Base-by-base conservation (phyloP, 2,113 vertebrate genomes). In the Neomonachus schauinslandi region DNA sequence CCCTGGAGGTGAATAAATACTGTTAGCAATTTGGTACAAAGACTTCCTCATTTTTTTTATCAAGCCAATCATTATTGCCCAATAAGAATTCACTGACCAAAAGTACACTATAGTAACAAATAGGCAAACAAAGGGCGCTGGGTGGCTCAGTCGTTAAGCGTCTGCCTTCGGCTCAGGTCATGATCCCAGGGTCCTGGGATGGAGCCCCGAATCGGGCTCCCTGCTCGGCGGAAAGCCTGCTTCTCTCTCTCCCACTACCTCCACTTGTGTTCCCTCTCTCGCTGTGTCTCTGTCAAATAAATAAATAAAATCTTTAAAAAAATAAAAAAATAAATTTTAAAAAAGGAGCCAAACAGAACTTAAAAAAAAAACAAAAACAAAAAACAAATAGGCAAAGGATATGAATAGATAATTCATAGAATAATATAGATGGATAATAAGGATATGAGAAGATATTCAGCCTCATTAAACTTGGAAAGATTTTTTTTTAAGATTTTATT, bases 71-170 rank as follows among this genome's bases (percentile, higher is more conserved):
- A 42, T 72, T 86, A 95, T 80, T 94, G 16, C 33, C 31, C 36
- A 49, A 49, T 77, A 77, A 90, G 59, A 93, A 92, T 57, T 76
- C 57, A 63, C 22, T 31, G 53, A 91, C 51, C 49, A 72, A 89
- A 96, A 92, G 51, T 69, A 90, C 21, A 88, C 86, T 85, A 67
- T 11, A 92, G 36, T 95, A 74, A 85, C 28, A 93, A 82, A 46
- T 14, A 95, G 8, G 46, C 55, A 85, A 91, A 93, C 46, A 7
- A 46, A 7, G 46, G 46, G 46, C 46, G 7, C 46, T 46, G 46
- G 46, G 46, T 46, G 46, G 7, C 46, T 46, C 46, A 46, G 46
- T 46, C 7, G 46, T 46, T 7, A 46, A 46, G 46, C 46, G 46
- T 46, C 46, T 46, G 46, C 46, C 46, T 46, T 46, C 46, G 46